Conservation (phyloP, 2,888 invertebrate species). For the Ornithoptera alexandrae region DNA sequence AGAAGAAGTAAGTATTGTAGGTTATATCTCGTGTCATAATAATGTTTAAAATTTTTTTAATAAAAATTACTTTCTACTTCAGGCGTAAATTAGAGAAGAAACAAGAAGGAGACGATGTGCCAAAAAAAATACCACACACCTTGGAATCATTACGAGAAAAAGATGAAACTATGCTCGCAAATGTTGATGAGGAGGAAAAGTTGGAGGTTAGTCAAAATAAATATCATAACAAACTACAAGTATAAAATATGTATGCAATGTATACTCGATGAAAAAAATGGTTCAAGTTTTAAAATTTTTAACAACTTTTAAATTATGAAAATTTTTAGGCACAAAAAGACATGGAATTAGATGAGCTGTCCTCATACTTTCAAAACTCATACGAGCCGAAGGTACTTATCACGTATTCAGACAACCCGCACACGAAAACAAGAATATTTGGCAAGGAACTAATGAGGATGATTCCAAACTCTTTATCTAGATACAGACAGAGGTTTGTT, state of each 20-base stretch:
- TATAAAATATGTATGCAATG: too few relatives aligned
- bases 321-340: constrained; percentile 80
- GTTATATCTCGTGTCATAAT: constrained; percentile 37
- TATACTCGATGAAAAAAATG: too few relatives aligned
- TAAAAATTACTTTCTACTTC: constrained; percentile 30
- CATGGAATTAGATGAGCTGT: constrained; percentile 91
- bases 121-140: constrained; percentile 87
- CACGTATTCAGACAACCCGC: constrained; percentile 95
- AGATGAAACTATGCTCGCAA: constrained; percentile 93
- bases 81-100: constrained; percentile 74
- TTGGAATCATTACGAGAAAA: constrained; percentile 94
- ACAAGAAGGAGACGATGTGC: constrained; percentile 72
- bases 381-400: constrained; percentile 98
- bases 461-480: constrained; percentile 94
- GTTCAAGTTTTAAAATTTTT: too few relatives aligned
- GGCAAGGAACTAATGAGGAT: constrained; percentile 94
- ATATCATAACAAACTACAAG: too few relatives aligned
- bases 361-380: constrained; percentile 89
- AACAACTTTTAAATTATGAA: too few relatives aligned
- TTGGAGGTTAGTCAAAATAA: constrained; percentile 78
- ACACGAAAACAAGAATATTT: constrained; percentile 93
- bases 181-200: constrained; percentile 88
- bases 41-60: not conserved
- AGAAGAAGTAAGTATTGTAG: constrained; percentile 67
- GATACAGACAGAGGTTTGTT: constrained; percentile 84